Percentiles rank a stretch among this genome's conserved stretches.
phyloP scores from a whole-genome alignment of 2,113 vertebrate species.

The Engraulis encrasicolus region DNA sequence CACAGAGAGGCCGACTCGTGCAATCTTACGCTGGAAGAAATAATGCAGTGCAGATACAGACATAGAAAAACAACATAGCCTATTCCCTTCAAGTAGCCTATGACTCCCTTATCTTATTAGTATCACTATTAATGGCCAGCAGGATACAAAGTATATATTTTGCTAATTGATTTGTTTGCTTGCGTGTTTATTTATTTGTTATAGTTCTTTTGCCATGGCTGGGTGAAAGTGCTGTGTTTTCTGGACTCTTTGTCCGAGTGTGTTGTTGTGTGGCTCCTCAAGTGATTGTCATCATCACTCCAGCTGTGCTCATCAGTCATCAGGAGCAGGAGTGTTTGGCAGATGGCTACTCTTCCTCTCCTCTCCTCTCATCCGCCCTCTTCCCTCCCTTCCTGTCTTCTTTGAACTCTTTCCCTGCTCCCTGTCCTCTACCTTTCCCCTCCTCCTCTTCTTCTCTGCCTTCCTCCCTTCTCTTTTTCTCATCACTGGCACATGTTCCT shows the following conservation, averaged over 20 bases:
- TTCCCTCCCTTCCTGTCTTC: neutral
- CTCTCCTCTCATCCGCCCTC: too few species aligned
- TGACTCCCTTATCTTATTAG: too few species aligned
- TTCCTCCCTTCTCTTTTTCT: too few species aligned
- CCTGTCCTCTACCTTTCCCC: too few species aligned
- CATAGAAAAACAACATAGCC: neutral
- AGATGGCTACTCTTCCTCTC: neutral
- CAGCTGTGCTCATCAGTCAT: neutral
- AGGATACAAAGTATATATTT: too few species aligned
- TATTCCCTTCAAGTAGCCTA: neutral
- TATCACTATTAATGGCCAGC: too few species aligned
- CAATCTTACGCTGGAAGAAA: neutral
- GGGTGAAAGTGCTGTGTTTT: neutral
- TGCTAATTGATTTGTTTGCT: neutral
- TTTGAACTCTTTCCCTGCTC: too few species aligned
- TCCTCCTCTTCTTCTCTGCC: too few species aligned
- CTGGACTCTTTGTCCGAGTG: neutral
- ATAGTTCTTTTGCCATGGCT: neutral
- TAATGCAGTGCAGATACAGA: neutral
- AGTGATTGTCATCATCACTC: neutral
- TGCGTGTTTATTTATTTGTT: neutral
- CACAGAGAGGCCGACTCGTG: neutral
- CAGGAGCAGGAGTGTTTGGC: neutral
- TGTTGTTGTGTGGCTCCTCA: neutral
- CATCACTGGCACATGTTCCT: too few species aligned